Evolutionary conservation across 2,888 invertebrate species (phyloP).

Genomic region (Temnothorax unifasciatus): DNA sequence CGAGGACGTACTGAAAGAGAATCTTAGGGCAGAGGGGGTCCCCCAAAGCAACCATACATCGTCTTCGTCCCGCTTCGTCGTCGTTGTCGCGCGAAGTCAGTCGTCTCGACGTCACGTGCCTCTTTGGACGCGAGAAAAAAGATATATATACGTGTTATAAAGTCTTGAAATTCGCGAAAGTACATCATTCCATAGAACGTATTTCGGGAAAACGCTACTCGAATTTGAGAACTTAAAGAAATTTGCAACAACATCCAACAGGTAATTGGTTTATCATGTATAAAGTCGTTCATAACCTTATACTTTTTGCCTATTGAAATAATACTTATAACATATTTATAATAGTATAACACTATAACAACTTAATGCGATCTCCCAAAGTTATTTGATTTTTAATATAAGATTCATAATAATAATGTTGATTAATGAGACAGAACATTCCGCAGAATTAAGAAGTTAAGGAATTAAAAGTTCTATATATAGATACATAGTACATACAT

Average conservation of each 20-base stretch:
- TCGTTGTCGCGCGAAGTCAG: slow-evolving; percentile 72
- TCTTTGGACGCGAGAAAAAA: slow-evolving; percentile 39
- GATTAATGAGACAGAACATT: background rate
- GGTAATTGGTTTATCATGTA: slow-evolving; percentile 7
- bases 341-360: background rate
- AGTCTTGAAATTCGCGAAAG: background rate
- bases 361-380: background rate
- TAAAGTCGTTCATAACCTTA: background rate
- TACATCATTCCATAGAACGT: background rate
- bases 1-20: slow-evolving; percentile 66
- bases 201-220: background rate
- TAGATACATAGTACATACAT: background rate
- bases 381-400: background rate
- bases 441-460: background rate
- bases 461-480: background rate
- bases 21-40: slow-evolving; percentile 67
- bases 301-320: background rate
- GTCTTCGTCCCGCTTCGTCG: slow-evolving; percentile 58
- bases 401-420: background rate
- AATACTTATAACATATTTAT: background rate
- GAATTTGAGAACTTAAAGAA: slow-evolving; percentile 4
- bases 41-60: slow-evolving; percentile 66
- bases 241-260: background rate
- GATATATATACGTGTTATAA: slow-evolving; percentile 1
- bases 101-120: slow-evolving; percentile 79